A percentile compares a stretch with the other conserved stretches of the same genome.
phyloP scores from a whole-genome alignment of 1,140 invertebrate genomes.

The Lepidurus arcticus region DNA sequence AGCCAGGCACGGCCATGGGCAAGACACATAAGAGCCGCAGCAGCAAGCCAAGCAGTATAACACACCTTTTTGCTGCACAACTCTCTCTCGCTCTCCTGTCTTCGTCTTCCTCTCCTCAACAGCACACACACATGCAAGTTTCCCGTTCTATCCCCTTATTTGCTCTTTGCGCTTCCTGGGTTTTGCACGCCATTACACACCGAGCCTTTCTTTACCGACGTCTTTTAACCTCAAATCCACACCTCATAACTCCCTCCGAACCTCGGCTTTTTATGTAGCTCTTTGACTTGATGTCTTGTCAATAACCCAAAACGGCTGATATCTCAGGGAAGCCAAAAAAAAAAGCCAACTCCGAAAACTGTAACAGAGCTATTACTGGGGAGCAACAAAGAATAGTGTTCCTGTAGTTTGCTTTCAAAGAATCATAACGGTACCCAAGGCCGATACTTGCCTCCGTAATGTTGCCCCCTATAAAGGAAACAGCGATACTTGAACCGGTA shows the following conservation, averaged over 20 bases:
- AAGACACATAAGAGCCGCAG: not conserved
- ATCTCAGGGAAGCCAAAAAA: too few species aligned
- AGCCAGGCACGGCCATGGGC: not conserved
- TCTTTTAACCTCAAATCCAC: slow-evolving; percentile 11
- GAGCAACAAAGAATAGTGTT: too few species aligned
- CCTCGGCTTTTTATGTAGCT: not conserved
- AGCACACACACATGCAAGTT: too few species aligned
- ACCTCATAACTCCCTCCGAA: not conserved
- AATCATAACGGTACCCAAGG: too few species aligned
- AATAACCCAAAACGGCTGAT: not conserved
- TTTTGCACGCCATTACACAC: not conserved
- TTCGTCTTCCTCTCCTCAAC: too few species aligned
- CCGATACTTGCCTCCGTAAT: too few species aligned
- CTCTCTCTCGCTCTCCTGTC: too few species aligned
- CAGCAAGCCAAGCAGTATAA: not conserved
- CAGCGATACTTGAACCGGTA: too few species aligned
- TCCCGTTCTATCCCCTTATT: not conserved
- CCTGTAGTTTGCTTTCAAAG: too few species aligned
- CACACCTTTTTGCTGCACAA: not conserved
- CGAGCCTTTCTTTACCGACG: not conserved
- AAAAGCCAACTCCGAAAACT: too few species aligned
- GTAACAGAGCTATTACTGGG: too few species aligned
- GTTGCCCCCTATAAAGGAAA: too few species aligned
- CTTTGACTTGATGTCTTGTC: not conserved
- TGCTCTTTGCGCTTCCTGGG: not conserved